These are phyloP conservation scores for Parnassius orleans DNA, from an alignment of 2,888 invertebrate species.

Conservation along the genomic window DNA sequence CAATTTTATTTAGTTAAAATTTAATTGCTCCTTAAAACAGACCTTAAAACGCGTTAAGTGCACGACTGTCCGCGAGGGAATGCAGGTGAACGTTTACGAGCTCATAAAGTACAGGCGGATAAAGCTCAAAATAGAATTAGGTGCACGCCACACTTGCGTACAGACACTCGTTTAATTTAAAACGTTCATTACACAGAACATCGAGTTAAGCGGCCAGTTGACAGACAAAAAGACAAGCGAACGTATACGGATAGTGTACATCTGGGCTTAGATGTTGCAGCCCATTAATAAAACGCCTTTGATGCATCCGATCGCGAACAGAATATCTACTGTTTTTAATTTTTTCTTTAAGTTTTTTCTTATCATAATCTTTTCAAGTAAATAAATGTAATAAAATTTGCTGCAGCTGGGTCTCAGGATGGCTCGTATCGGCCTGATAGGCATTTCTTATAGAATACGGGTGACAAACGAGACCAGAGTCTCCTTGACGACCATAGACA, in stretches of 20 bases:
- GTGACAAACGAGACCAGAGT: too few relatives aligned
- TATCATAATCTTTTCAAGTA: too few relatives aligned
- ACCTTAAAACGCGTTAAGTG: conserved; percentile 11
- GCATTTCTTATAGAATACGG: too few relatives aligned
- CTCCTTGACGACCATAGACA: too few relatives aligned
- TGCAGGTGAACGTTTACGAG: conserved; percentile 56
- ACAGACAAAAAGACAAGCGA: conserved; percentile 12
- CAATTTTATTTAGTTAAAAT: too few relatives aligned
- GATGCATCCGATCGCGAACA: background rate
- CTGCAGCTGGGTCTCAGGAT: too few relatives aligned
- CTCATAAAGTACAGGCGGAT: conserved; percentile 43
- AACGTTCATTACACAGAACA: conserved; percentile 5
- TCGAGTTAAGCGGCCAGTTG: conserved; percentile 2
- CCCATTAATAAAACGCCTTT: conserved; percentile 3
- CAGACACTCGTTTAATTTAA: conserved; percentile 20
- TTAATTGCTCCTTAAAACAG: too few relatives aligned
- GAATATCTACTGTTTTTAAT: too few relatives aligned
- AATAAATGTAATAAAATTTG: too few relatives aligned
- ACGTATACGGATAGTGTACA: conserved; percentile 7
- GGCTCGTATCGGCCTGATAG: too few relatives aligned
- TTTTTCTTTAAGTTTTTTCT: too few relatives aligned
- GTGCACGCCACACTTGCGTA: conserved; percentile 17
- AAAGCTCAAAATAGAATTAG: conserved; percentile 42
- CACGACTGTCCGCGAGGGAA: conserved; percentile 38
- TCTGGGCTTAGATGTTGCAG: conserved; percentile 11